Percentiles rank a stretch among this genome's conserved stretches.
phyloP scores from a whole-genome alignment of 2,888 invertebrate species.

The Meteorus colon region DNA sequence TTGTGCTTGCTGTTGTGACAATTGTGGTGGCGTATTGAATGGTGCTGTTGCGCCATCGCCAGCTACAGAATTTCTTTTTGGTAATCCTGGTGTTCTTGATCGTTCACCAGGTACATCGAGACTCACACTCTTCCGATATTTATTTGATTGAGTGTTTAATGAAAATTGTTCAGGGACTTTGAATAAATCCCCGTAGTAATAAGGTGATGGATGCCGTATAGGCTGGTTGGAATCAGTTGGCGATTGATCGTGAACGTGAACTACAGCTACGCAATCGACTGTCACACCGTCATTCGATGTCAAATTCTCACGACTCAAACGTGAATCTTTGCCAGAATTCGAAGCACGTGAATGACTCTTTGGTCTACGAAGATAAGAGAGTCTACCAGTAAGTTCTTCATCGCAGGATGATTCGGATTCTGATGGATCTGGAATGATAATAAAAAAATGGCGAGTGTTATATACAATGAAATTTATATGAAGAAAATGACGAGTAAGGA shows the following conservation, averaged over 20 bases:
- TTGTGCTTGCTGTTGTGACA: slow-evolving; percentile 39
- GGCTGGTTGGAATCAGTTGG: slow-evolving; percentile 77
- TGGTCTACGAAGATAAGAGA: slow-evolving; percentile 36
- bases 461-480: not conserved
- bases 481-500: slow-evolving; percentile 17
- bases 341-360: slow-evolving; percentile 12
- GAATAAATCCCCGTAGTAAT: slow-evolving; percentile 87
- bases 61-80: slow-evolving; percentile 82
- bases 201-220: slow-evolving; percentile 84
- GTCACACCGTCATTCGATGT: slow-evolving; percentile 51
- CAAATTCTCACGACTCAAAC: slow-evolving; percentile 37
- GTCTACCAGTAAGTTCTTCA: slow-evolving; percentile 56
- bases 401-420: slow-evolving; percentile 68
- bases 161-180: slow-evolving; percentile 72
- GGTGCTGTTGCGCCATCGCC: slow-evolving; percentile 78
- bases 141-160: slow-evolving; percentile 72
- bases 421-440: slow-evolving; percentile 63
- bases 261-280: slow-evolving; percentile 65
- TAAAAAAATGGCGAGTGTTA: not conserved
- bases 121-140: slow-evolving; percentile 83
- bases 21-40: slow-evolving; percentile 47
- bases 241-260: slow-evolving; percentile 72
- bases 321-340: slow-evolving; percentile 39
- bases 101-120: slow-evolving; percentile 84
- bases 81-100: slow-evolving; percentile 76